Evolutionary conservation across 64 coral and sea anemone species (phyloP).

Genomic region (Porites australiensis): DNA sequence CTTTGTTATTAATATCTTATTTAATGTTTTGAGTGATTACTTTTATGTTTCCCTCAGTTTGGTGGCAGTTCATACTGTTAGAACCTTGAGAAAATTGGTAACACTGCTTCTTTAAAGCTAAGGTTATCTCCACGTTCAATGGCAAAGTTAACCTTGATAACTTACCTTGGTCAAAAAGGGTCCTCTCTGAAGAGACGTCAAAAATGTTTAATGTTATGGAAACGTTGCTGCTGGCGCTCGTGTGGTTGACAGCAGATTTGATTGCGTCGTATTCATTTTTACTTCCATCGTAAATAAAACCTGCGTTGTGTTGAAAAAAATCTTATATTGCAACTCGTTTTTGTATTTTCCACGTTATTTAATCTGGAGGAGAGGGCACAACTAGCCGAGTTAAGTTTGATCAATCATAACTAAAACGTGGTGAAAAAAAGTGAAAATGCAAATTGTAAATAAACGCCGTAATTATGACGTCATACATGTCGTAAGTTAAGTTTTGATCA

Average conservation of each 20-base stretch:
- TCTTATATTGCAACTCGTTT: background rate
- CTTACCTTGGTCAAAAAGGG: constrained; percentile 6
- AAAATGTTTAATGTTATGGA: constrained; percentile 13
- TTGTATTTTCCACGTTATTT: background rate
- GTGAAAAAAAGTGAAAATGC: no score
- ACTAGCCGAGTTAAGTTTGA: no score
- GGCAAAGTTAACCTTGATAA: background rate
- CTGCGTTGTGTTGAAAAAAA: background rate
- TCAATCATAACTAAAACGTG: no score
- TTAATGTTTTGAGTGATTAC: no score
- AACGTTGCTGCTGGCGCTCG: background rate
- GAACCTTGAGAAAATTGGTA: background rate
- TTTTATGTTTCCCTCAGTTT: background rate
- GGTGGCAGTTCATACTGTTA: background rate
- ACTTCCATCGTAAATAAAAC: background rate
- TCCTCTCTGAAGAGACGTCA: background rate
- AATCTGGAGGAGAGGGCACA: no score
- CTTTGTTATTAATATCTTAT: no score
- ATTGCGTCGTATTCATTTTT: background rate
- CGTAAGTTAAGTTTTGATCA: no score
- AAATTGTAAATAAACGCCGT: no score
- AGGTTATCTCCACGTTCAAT: background rate
- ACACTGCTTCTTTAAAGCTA: background rate
- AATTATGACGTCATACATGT: no score
- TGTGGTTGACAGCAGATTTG: background rate